Evolutionary conservation across 2,888 invertebrate genomes (phyloP).

Genomic region (Lasioglossum morio): DNA sequence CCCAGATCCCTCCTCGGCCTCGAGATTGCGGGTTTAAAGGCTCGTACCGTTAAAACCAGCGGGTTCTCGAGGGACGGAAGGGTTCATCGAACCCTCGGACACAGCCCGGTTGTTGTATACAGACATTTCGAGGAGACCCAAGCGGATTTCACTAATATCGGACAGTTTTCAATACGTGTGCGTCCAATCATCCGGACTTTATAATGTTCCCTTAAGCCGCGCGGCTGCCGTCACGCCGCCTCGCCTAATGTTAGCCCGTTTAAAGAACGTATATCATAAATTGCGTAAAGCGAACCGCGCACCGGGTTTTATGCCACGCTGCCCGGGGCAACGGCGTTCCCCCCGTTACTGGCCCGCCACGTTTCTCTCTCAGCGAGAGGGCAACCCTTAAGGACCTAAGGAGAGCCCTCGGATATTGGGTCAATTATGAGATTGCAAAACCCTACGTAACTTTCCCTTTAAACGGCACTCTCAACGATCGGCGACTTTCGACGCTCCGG

Average conservation of each 20-base stretch:
- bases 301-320: slow-evolving; percentile 48
- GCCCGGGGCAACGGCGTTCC: slow-evolving; percentile 41
- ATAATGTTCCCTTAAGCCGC: slow-evolving; percentile 28
- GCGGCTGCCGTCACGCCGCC: slow-evolving; percentile 29
- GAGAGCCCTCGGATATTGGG: slow-evolving; percentile 29
- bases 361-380: slow-evolving; percentile 14
- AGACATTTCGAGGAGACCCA: background rate
- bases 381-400: slow-evolving; percentile 27
- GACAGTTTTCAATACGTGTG: slow-evolving; percentile 50
- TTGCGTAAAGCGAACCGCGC: slow-evolving; percentile 59
- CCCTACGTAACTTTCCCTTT: slow-evolving; percentile 4
- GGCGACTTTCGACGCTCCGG: slow-evolving; percentile 2
- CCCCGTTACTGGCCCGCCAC: slow-evolving; percentile 6
- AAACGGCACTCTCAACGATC: background rate
- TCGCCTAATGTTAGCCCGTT: slow-evolving; percentile 61
- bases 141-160: slow-evolving; percentile 43
- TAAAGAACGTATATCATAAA: slow-evolving; percentile 61
- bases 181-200: slow-evolving; percentile 49
- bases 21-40: background rate
- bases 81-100: background rate
- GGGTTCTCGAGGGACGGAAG: background rate
- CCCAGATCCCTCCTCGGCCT: background rate
- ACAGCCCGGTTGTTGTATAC: background rate
- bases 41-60: slow-evolving; percentile 4
- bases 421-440: slow-evolving; percentile 17